phyloP scores from a whole-genome alignment of 1,140 invertebrate species.

The Copidosoma floridanum region DNA sequence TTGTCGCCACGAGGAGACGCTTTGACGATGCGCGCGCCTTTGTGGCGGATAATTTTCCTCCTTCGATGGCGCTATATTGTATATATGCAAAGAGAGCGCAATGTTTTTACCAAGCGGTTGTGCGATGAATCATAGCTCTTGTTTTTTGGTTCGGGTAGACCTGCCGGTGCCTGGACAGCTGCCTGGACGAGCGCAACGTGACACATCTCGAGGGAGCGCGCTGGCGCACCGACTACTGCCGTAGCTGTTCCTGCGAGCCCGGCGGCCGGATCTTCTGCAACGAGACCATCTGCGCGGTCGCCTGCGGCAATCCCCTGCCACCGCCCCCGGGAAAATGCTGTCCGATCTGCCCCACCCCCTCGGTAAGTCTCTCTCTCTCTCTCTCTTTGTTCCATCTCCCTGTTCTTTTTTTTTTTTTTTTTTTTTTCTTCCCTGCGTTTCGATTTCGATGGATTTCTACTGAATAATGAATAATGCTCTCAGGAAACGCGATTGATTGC shows the following conservation, averaged over 20 bases:
- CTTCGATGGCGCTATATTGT: too few species aligned
- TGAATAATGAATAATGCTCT: too few species aligned
- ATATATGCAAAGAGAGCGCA: too few species aligned
- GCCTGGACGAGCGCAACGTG: conserved; percentile 43
- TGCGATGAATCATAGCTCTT: too few species aligned
- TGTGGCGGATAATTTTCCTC: too few species aligned
- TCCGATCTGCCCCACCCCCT: conserved; percentile 44
- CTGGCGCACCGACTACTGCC: conserved; percentile 47
- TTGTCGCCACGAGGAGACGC: too few species aligned
- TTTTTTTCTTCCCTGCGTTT: too few species aligned
- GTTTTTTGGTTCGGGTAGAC: too few species aligned
- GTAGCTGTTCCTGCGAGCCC: conserved; percentile 44
- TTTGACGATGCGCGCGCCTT: too few species aligned
- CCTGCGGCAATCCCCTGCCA: conserved; percentile 45
- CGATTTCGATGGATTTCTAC: too few species aligned
- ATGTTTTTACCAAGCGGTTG: too few species aligned
- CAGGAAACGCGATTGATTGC: too few species aligned
- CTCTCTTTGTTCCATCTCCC: not conserved
- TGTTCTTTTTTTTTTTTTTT: conserved; percentile 7
- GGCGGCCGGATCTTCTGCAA: conserved; percentile 46
- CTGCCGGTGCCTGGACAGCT: conserved; percentile 45
- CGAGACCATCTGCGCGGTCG: conserved; percentile 46
- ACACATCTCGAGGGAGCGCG: conserved; percentile 45
- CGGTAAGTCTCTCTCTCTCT: conserved; percentile 35
- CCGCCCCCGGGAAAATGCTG: conserved; percentile 44